phyloP scores from a whole-genome alignment of 1,140 invertebrate species.

The Drosophila sp. region DNA sequence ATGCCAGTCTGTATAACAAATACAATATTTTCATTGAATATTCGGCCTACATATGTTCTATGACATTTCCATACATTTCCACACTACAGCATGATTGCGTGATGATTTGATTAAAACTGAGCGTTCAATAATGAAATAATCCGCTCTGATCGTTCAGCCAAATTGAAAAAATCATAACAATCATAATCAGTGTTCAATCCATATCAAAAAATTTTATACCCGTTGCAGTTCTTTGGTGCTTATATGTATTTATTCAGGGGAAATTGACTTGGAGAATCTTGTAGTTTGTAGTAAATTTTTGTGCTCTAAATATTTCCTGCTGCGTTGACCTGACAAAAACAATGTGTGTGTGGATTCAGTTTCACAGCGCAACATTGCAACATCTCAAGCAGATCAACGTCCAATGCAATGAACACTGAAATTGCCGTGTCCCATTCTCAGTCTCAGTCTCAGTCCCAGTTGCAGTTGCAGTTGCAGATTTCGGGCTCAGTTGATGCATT shows the following conservation, averaged over 20 bases:
- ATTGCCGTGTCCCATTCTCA: constrained; percentile 16
- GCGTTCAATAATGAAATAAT: too few species aligned
- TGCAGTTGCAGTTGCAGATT: constrained; percentile 1
- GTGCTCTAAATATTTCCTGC: constrained; percentile 73
- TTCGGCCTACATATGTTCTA: too few species aligned
- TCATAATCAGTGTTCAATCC: too few species aligned
- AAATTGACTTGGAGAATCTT: constrained; percentile 35
- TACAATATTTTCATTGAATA: too few species aligned
- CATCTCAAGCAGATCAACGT: constrained; percentile 7
- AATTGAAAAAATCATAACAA: too few species aligned
- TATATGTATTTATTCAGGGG: background rate
- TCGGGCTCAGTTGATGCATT: background rate
- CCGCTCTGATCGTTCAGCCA: too few species aligned
- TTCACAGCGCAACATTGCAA: background rate
- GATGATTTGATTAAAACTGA: too few species aligned
- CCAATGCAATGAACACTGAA: constrained; percentile 1
- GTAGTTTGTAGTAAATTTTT: constrained; percentile 12
- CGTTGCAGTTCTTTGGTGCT: too few species aligned
- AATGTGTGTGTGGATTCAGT: background rate
- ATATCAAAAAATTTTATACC: too few species aligned
- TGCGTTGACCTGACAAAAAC: constrained; percentile 41
- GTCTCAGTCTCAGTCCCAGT: constrained; percentile 14
- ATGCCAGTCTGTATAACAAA: too few species aligned
- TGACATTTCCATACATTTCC: too few species aligned
- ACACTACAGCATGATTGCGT: too few species aligned